phyloP scores from a whole-genome alignment of 1,140 invertebrate species.

The Propsilocerus akamusi region DNA sequence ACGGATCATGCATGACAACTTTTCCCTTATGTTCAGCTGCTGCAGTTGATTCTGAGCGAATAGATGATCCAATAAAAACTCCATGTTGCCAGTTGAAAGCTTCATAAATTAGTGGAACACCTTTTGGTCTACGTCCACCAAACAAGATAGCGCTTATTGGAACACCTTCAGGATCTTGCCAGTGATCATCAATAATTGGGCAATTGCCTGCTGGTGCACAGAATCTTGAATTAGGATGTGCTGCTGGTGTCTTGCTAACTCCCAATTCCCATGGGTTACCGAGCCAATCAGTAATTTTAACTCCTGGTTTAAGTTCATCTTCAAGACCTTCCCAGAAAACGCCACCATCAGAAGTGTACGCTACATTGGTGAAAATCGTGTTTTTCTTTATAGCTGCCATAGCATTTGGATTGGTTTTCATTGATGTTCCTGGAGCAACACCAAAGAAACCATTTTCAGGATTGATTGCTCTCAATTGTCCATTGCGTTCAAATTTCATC shows the following conservation, averaged over 20 bases:
- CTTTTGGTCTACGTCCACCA: slow-evolving; percentile 79
- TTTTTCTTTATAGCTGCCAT: slow-evolving; percentile 88
- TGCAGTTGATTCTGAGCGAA: slow-evolving; percentile 94
- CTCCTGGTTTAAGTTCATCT: slow-evolving; percentile 39
- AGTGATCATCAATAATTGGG: slow-evolving; percentile 77
- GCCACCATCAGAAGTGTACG: slow-evolving; percentile 82
- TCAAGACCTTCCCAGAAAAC: slow-evolving; percentile 97
- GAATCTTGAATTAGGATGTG: slow-evolving; percentile 92
- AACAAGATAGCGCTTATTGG: slow-evolving; percentile 92
- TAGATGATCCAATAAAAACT: slow-evolving; percentile 83
- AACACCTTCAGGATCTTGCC: slow-evolving; percentile 78
- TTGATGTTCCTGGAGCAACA: slow-evolving; percentile 90
- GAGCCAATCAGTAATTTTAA: slow-evolving; percentile 68
- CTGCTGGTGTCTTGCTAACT: slow-evolving; percentile 52
- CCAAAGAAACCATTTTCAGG: slow-evolving; percentile 99
- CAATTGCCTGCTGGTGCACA: slow-evolving; percentile 87
- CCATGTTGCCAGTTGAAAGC: slow-evolving; percentile 88
- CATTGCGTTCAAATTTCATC: slow-evolving; percentile 92
- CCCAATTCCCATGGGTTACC: slow-evolving; percentile 57
- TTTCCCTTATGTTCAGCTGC: slow-evolving; percentile 93
- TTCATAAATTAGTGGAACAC: slow-evolving; percentile 89
- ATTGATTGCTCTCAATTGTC: slow-evolving; percentile 87
- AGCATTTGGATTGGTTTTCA: slow-evolving; percentile 87
- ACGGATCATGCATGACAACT: slow-evolving; percentile 95
- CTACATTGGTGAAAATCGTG: slow-evolving; percentile 98